Evolutionary conservation across 2,888 invertebrate genomes (phyloP).

Genomic region (Pedicia rivosa): DNA sequence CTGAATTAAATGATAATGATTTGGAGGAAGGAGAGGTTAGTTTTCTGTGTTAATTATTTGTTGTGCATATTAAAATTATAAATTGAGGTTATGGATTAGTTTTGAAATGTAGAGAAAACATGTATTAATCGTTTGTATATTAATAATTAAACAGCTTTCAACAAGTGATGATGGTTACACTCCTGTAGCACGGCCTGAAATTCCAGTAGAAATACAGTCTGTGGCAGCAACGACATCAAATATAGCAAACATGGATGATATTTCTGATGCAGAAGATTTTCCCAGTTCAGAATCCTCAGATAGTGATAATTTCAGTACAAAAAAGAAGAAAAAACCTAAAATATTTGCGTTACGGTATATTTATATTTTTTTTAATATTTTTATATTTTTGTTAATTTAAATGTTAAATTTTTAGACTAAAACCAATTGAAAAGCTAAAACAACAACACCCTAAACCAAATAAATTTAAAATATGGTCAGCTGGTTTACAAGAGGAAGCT

Average conservation of each 20-base stretch:
- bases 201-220: neutral
- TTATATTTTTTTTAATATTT: neutral
- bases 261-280: neutral
- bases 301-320: slow-evolving; percentile 22
- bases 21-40: slow-evolving; percentile 52
- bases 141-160: slow-evolving; percentile 21
- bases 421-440: neutral
- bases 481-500: slow-evolving; percentile 57
- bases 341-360: neutral
- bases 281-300: slow-evolving; percentile 19
- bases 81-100: too few species aligned
- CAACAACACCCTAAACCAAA: slow-evolving; percentile 34
- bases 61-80: too few species aligned
- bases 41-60: too few species aligned
- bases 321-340: slow-evolving; percentile 19
- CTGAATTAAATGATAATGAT: slow-evolving; percentile 41
- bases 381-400: too few species aligned
- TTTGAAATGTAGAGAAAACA: too few species aligned
- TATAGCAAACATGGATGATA: neutral
- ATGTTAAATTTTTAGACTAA: neutral
- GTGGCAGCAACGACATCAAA: neutral
- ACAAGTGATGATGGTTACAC: slow-evolving; percentile 27
- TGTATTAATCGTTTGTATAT: too few species aligned
- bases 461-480: slow-evolving; percentile 67
- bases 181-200: slow-evolving; percentile 23